Percentiles rank a stretch among this genome's conserved stretches.
phyloP scores from a whole-genome alignment of 2,888 invertebrate species.

The Lasioglossum marginatum region DNA sequence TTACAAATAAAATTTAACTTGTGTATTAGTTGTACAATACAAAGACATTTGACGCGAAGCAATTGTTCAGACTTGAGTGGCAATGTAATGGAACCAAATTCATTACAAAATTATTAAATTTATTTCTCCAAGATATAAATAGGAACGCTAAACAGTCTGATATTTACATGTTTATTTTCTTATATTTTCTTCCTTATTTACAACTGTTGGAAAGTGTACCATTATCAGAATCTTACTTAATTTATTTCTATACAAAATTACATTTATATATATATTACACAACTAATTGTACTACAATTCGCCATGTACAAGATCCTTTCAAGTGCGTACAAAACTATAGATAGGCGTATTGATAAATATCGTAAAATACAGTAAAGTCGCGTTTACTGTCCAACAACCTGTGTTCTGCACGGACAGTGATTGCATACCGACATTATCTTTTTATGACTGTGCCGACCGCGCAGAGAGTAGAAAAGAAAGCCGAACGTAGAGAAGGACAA shows the following conservation, averaged over 20 bases:
- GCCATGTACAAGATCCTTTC: slow-evolving; percentile 60
- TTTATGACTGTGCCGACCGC: no score
- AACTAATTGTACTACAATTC: slow-evolving; percentile 61
- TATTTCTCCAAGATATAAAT: slow-evolving; percentile 23
- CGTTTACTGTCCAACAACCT: no score
- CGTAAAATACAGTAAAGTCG: no score
- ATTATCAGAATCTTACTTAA: slow-evolving; percentile 52
- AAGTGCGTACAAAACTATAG: slow-evolving; percentile 69
- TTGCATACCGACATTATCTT: no score
- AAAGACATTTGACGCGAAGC: background rate
- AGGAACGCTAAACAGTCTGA: slow-evolving; percentile 35
- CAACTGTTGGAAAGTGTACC: slow-evolving; percentile 57
- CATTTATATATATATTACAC: slow-evolving; percentile 61
- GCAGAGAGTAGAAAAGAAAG: no score
- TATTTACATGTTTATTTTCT: slow-evolving; percentile 70
- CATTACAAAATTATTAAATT: slow-evolving; percentile 20
- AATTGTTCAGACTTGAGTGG: background rate
- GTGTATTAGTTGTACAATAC: background rate
- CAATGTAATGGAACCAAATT: background rate
- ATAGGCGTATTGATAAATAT: slow-evolving; percentile 58
- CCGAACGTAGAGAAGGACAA: no score
- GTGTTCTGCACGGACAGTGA: no score
- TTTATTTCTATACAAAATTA: slow-evolving; percentile 72
- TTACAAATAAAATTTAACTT: background rate
- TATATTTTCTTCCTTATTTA: slow-evolving; percentile 62